Evolutionary conservation across 92 coral and sea anemone species (phyloP).

Genomic region (Siderastrea radians): DNA sequence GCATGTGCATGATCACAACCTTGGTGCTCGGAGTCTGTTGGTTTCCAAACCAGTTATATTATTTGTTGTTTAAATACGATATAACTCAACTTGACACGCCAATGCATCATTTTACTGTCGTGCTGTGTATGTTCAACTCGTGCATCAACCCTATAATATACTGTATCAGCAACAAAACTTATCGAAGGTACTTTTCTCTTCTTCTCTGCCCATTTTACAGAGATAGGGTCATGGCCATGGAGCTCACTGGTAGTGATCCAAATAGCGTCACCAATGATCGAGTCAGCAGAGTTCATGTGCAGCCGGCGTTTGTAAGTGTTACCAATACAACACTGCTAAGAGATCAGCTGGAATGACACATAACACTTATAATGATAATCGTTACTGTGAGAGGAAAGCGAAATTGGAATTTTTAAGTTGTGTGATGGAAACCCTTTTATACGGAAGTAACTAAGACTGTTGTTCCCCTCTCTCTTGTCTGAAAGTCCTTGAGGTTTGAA

Average conservation of each 20-base stretch:
- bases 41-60: constrained; percentile 82
- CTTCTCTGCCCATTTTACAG: constrained; percentile 54
- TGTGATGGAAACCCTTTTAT: background rate
- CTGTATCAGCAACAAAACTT: constrained; percentile 65
- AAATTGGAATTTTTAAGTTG: background rate
- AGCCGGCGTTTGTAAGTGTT: background rate
- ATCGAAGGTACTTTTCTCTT: constrained; percentile 48
- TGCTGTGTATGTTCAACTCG: constrained; percentile 77
- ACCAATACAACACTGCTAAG: background rate
- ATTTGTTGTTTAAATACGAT: constrained; percentile 73
- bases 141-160: constrained; percentile 77
- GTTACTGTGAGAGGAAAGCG: no score
- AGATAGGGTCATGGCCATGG: constrained; percentile 24
- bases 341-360: no score
- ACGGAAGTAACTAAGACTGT: no score
- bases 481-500: no score
- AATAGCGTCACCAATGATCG: constrained; percentile 2
- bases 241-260: constrained; percentile 24
- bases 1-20: constrained; percentile 78
- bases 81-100: constrained; percentile 63
- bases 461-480: no score
- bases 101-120: constrained; percentile 71
- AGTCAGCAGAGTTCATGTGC: background rate
- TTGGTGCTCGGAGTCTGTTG: constrained; percentile 70
- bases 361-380: no score